Evolutionary conservation across 2,888 invertebrate genomes (phyloP).

Genomic region (Campopleginae sp.): DNA sequence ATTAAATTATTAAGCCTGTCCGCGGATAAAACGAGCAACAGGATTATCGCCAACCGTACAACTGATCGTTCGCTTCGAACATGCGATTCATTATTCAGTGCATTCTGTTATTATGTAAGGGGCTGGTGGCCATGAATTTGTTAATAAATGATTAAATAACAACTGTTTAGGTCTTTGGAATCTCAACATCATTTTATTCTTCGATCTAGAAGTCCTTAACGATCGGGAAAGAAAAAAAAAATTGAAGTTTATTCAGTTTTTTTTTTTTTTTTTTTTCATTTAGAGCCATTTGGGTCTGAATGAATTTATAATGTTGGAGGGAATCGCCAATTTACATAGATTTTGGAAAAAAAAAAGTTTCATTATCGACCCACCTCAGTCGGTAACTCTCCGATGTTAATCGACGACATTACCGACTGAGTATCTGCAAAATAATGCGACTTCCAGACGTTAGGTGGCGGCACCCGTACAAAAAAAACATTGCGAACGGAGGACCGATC

Average conservation of each 20-base stretch:
- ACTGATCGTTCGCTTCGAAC: not conserved
- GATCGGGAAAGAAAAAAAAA: not conserved
- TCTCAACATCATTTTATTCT: not conserved
- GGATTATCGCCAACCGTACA: too few relatives aligned
- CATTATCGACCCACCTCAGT: not conserved
- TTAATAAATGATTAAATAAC: not conserved
- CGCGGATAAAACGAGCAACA: too few relatives aligned
- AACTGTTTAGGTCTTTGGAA: not conserved
- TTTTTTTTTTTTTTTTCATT: not conserved
- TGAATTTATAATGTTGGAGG: not conserved
- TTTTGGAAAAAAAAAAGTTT: not conserved
- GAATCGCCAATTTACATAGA: not conserved
- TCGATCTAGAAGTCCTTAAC: not conserved
- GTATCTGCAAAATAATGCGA: not conserved
- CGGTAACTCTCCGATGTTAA: not conserved
- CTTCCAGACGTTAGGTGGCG: constrained; percentile 1
- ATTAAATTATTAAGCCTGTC: too few relatives aligned
- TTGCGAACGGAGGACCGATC: constrained; percentile 23
- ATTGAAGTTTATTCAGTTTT: not conserved
- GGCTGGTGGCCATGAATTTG: not conserved
- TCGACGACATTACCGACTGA: not conserved
- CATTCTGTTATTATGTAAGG: not conserved
- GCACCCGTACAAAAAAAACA: not conserved
- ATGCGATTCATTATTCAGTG: not conserved
- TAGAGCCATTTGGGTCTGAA: not conserved